Evolutionary conservation across 2,797 vertebrate genomes (phyloP).

Genomic region (Borostomias antarcticus): DNA sequence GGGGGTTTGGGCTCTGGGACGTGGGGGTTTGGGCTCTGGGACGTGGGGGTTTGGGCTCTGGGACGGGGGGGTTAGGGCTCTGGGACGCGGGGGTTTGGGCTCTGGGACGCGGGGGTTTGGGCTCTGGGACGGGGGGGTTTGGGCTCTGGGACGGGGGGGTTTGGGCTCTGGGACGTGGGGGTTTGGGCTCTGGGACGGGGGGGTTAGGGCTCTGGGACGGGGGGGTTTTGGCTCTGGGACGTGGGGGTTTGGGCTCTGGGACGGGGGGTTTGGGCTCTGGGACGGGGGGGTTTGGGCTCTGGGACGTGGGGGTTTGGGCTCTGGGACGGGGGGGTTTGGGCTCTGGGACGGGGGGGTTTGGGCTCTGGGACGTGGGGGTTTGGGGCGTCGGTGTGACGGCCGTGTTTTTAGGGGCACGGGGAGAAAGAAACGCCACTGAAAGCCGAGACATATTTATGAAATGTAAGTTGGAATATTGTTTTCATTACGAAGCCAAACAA

Average conservation of each 20-base stretch:
- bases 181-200: slow-evolving; percentile 33
- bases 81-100: too few species aligned
- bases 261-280: slow-evolving; percentile 20
- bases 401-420: slow-evolving; percentile 40
- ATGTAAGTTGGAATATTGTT: slow-evolving; percentile 76
- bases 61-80: slow-evolving; percentile 43
- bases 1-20: slow-evolving; percentile 26
- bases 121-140: too few species aligned
- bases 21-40: slow-evolving; percentile 44
- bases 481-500: slow-evolving; percentile 84
- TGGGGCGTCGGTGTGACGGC: slow-evolving; percentile 44
- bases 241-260: slow-evolving; percentile 44
- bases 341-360: slow-evolving; percentile 35
- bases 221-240: slow-evolving; percentile 46
- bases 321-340: slow-evolving; percentile 42
- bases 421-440: slow-evolving; percentile 47
- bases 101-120: slow-evolving; percentile 44
- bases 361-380: slow-evolving; percentile 42
- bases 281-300: slow-evolving; percentile 43
- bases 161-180: too few species aligned
- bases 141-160: slow-evolving; percentile 39
- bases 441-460: slow-evolving; percentile 73
- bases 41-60: slow-evolving; percentile 17
- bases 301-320: too few species aligned
- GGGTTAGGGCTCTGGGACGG: slow-evolving; percentile 48